Evolutionary conservation across 2,888 invertebrate species (phyloP).

Genomic region (Agrotis segetum): DNA sequence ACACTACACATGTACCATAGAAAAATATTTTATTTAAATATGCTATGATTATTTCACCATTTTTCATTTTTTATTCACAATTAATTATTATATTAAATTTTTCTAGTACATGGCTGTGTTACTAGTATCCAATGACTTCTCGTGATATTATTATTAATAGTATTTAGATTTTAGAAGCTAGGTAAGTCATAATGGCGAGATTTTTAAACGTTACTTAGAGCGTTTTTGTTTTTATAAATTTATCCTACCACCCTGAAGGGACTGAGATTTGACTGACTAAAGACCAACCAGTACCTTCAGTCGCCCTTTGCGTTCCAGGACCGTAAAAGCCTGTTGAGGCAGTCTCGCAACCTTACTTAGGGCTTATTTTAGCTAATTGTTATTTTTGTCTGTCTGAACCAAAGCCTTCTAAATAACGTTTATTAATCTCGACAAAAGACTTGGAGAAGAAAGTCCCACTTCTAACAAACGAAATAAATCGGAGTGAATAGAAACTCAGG

Average conservation of each 20-base stretch:
- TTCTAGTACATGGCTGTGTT: slow-evolving; percentile 47
- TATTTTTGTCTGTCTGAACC: not conserved
- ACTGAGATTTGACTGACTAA: no score
- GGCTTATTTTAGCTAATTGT: no score
- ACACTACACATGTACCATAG: slow-evolving; percentile 58
- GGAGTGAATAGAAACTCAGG: no score
- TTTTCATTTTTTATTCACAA: slow-evolving; percentile 39
- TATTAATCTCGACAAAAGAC: slow-evolving; percentile 13
- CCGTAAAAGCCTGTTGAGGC: no score
- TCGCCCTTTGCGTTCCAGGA: no score
- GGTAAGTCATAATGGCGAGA: slow-evolving; percentile 10
- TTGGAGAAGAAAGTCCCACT: slow-evolving; percentile 16
- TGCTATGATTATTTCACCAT: slow-evolving; percentile 35
- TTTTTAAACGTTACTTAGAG: not conserved
- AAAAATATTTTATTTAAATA: slow-evolving; percentile 61
- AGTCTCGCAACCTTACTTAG: no score
- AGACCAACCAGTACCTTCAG: no score
- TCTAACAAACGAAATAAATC: not conserved
- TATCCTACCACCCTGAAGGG: no score
- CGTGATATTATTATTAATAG: slow-evolving; percentile 31
- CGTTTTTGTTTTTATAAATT: no score
- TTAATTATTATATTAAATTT: slow-evolving; percentile 40
- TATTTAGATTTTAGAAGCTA: slow-evolving; percentile 23
- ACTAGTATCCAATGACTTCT: slow-evolving; percentile 38
- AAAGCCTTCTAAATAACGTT: not conserved